Evolutionary conservation across 2,888 invertebrate genomes (phyloP).

Genomic region (Chouioia cunea): DNA sequence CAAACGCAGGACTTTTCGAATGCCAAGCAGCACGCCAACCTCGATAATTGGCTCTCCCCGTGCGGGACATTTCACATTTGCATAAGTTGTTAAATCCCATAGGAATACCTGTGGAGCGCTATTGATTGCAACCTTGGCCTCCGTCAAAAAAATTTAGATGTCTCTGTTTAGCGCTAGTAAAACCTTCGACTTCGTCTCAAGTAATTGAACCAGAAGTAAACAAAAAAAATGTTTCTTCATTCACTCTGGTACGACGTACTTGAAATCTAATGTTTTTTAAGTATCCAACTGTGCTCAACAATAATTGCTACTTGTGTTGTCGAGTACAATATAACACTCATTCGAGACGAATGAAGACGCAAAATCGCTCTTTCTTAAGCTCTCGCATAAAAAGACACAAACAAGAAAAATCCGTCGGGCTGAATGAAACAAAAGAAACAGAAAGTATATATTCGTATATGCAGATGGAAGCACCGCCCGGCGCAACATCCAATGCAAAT

Average conservation of each 20-base stretch:
- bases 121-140: constrained; percentile 25
- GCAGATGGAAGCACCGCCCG: constrained; percentile 23
- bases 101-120: constrained; percentile 10
- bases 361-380: not conserved
- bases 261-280: constrained; percentile 16
- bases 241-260: not conserved
- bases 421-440: not conserved
- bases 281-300: not conserved
- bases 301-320: constrained; percentile 38
- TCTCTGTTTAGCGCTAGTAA: constrained; percentile 32
- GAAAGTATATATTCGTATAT: constrained; percentile 5
- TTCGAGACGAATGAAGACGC: constrained; percentile 31
- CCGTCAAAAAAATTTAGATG: constrained; percentile 27
- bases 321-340: constrained; percentile 28
- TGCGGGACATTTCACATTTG: constrained; percentile 10
- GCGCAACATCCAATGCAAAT: constrained; percentile 41
- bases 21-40: not conserved
- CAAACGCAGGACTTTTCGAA: no score
- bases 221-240: not conserved
- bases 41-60: constrained; percentile 28
- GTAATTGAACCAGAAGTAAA: no score
- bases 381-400: no score
- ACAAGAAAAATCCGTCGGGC: not conserved
- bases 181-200: not conserved
- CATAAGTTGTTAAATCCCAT: constrained; percentile 36